Percentiles rank a stretch among this genome's conserved stretches.
Conservation (phyloP, 2,888 invertebrate genomes). For the Caenorhabditis sinica region DNA sequence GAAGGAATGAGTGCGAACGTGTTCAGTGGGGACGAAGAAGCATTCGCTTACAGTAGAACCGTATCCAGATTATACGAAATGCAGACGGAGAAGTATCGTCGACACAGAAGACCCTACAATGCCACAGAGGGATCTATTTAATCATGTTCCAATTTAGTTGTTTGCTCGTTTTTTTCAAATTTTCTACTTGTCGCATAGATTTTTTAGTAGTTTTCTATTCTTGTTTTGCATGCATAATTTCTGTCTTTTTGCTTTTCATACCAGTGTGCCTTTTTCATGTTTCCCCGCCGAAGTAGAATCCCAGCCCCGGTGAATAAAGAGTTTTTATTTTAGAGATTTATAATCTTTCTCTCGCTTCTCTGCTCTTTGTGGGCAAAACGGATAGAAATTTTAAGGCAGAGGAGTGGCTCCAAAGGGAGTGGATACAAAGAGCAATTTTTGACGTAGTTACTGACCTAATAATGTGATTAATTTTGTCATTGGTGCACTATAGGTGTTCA, state of each 20-base stretch:
- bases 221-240: slow-evolving; percentile 11
- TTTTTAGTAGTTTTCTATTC: slow-evolving; percentile 14
- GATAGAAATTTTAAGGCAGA: not conserved
- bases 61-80: slow-evolving; percentile 95
- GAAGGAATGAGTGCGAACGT: slow-evolving; percentile 91
- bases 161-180: slow-evolving; percentile 24
- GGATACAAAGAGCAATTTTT: no score
- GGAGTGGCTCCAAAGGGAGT: no score
- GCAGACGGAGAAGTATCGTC: slow-evolving; percentile 96
- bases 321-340: not conserved
- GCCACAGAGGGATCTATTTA: slow-evolving; percentile 54
- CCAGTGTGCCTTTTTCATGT: slow-evolving; percentile 1
- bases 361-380: not conserved
- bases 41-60: slow-evolving; percentile 96
- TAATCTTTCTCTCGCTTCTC: slow-evolving; percentile 7
- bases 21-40: slow-evolving; percentile 97
- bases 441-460: no score
- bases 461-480: no score
- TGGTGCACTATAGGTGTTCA: no score
- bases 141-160: not conserved
- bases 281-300: not conserved
- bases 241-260: slow-evolving; percentile 4
- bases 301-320: slow-evolving; percentile 27
- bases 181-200: slow-evolving; percentile 29
- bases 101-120: slow-evolving; percentile 71